These are phyloP conservation scores for Cryptomyrus ogoouensis DNA, from an alignment of 2,113 vertebrate genomes.

Conservation along the genomic window DNA sequence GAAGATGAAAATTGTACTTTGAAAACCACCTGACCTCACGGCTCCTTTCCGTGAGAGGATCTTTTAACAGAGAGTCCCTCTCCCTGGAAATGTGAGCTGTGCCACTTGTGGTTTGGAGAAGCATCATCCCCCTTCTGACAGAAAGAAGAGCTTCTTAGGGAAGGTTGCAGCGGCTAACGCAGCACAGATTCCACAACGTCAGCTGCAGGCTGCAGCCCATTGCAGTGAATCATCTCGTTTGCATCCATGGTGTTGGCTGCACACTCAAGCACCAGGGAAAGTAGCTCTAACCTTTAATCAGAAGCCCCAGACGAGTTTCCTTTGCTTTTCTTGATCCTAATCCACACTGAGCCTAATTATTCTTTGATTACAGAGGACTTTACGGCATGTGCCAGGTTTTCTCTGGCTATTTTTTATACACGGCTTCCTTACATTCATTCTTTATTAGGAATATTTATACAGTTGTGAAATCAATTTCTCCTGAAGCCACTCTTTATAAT, in stretches of 20 bases:
- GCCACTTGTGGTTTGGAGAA: neutral
- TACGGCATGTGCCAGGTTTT: neutral
- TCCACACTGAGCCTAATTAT: neutral
- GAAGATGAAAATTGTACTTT: neutral
- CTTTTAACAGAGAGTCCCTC: neutral
- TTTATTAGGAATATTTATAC: neutral
- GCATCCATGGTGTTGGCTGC: neutral
- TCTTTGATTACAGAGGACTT: neutral
- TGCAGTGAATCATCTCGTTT: neutral
- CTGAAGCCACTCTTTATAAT: neutral
- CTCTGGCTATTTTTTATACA: neutral
- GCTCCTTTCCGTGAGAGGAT: neutral
- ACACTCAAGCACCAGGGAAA: neutral
- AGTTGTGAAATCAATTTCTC: neutral
- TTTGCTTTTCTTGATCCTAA: constrained; percentile 5
- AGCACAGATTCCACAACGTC: neutral
- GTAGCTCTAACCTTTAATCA: neutral
- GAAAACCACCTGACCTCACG: neutral
- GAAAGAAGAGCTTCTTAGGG: neutral
- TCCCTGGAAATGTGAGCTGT: too few relatives aligned
- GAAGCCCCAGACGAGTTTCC: neutral
- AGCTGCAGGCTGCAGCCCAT: neutral
- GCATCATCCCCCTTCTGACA: neutral
- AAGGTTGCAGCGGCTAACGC: neutral
- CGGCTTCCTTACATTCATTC: neutral